phyloP scores from a whole-genome alignment of 92 coral and sea anemone genomes.

The Phenganax marumi region DNA sequence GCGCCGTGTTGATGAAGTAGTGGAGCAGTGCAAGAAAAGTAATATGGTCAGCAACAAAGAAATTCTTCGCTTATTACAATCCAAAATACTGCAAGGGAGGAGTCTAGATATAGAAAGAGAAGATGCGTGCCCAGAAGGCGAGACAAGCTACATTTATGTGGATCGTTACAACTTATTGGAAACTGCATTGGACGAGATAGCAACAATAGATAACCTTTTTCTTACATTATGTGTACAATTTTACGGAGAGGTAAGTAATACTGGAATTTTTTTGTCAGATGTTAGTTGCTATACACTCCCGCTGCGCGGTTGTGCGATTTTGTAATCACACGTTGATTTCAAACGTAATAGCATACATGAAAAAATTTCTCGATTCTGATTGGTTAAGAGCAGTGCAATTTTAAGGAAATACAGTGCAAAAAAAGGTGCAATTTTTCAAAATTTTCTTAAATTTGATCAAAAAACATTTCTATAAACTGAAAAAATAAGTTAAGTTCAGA shows the following conservation, averaged over 20 bases:
- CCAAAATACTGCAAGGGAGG: slow-evolving; percentile 36
- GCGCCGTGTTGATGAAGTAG: neutral
- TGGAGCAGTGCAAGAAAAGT: slow-evolving; percentile 19
- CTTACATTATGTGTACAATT: slow-evolving; percentile 48
- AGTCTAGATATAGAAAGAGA: slow-evolving; percentile 37
- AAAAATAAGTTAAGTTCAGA: too few species aligned
- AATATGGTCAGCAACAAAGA: slow-evolving; percentile 25
- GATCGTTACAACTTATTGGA: slow-evolving; percentile 49
- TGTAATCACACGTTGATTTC: too few species aligned
- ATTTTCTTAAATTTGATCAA: too few species aligned
- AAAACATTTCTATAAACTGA: too few species aligned
- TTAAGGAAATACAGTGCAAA: too few species aligned
- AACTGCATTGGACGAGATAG: slow-evolving; percentile 50
- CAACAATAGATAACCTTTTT: slow-evolving; percentile 12
- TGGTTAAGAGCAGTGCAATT: too few species aligned
- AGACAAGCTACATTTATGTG: slow-evolving; percentile 36
- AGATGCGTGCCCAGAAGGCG: slow-evolving; percentile 31
- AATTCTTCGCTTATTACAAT: slow-evolving; percentile 43
- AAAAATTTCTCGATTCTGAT: too few species aligned
- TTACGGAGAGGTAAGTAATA: slow-evolving; percentile 49
- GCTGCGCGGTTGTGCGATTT: too few species aligned
- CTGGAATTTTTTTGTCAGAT: neutral
- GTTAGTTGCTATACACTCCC: too few species aligned
- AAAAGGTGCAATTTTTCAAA: too few species aligned
- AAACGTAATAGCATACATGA: too few species aligned